These are phyloP conservation scores for Dichetophora obliterata DNA, from an alignment of 2,888 invertebrate species.

Conservation along the genomic window DNA sequence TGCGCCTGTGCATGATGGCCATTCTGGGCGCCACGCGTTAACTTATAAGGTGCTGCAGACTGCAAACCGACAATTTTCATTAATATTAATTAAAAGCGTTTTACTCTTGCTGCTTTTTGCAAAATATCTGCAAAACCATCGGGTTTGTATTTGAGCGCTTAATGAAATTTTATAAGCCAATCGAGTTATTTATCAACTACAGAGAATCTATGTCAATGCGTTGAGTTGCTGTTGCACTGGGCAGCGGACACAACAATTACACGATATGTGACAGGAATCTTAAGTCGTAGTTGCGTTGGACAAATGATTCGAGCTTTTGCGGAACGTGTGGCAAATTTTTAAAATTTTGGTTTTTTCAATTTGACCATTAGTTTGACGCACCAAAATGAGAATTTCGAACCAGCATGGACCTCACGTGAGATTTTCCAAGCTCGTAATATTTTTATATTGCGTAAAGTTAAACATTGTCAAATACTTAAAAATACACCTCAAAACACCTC, in stretches of 20 bases:
- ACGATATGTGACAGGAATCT: slow-evolving; percentile 45
- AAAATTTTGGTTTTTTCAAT: slow-evolving; percentile 11
- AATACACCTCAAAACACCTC: not conserved
- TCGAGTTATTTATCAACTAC: slow-evolving; percentile 16
- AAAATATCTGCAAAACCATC: not conserved
- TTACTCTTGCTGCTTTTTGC: not conserved
- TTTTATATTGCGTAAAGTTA: not conserved
- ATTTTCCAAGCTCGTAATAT: not conserved
- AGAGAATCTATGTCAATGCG: slow-evolving; percentile 31
- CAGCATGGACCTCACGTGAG: slow-evolving; percentile 1
- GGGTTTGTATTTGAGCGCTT: not conserved
- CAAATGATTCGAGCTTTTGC: slow-evolving; percentile 35
- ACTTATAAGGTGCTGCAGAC: slow-evolving; percentile 20
- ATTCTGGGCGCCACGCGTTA: slow-evolving; percentile 19
- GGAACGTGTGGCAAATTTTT: slow-evolving; percentile 41
- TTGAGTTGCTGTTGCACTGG: not conserved
- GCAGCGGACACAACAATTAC: slow-evolving; percentile 43
- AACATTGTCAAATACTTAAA: not conserved
- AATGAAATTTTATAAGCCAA: not conserved
- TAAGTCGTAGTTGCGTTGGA: slow-evolving; percentile 39
- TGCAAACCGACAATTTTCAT: slow-evolving; percentile 37
- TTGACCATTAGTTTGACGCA: not conserved
- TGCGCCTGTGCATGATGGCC: not conserved
- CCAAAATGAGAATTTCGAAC: not conserved
- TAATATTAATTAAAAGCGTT: slow-evolving; percentile 48